Evolutionary conservation across 1,140 invertebrate genomes (phyloP).

Genomic region (Phenacoccus solenopsis): DNA sequence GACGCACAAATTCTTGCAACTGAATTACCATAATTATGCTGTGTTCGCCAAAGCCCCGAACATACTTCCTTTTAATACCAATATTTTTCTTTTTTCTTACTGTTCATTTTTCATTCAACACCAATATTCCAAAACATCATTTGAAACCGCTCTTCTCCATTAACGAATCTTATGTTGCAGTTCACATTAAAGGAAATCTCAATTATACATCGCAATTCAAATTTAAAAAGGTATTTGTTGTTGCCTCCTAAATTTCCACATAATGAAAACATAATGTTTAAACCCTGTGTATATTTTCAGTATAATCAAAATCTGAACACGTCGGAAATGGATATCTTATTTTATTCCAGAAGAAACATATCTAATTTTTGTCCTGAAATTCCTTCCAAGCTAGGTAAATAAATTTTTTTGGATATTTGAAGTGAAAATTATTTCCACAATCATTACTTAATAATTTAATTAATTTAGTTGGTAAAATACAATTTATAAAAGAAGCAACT

Average conservation of each 20-base stretch:
- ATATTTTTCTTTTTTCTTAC: constrained; percentile 5
- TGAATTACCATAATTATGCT: background rate
- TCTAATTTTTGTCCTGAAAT: background rate
- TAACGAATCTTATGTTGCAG: background rate
- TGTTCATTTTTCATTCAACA: background rate
- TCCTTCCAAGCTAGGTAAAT: background rate
- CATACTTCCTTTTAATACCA: background rate
- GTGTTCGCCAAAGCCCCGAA: background rate
- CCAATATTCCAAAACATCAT: background rate
- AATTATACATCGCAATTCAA: background rate
- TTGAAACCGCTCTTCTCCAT: background rate
- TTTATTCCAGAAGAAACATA: background rate
- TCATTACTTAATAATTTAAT: background rate
- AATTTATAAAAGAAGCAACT: background rate
- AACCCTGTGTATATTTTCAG: background rate
- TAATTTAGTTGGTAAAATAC: background rate
- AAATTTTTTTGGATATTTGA: background rate
- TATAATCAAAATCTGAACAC: background rate
- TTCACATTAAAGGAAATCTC: background rate
- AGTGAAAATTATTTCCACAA: background rate
- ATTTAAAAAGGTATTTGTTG: background rate
- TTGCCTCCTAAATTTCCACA: background rate
- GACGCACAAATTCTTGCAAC: background rate
- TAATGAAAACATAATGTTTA: background rate
- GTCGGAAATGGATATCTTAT: background rate